Evolutionary conservation across 2,888 invertebrate species (phyloP).

Genomic region (Drosophila birchii): DNA sequence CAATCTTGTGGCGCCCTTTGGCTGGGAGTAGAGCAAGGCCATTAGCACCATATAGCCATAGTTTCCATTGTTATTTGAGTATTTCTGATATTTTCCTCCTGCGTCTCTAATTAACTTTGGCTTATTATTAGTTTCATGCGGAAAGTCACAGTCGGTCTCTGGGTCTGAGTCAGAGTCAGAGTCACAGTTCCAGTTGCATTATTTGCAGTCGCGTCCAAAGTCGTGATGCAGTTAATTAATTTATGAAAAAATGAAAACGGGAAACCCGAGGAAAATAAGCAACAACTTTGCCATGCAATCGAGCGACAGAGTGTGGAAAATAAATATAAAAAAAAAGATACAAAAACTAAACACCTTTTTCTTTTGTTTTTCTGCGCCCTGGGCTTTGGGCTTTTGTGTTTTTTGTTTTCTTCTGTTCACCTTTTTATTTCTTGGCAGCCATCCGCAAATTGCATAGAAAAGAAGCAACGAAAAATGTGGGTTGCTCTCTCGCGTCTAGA

Average conservation of each 20-base stretch:
- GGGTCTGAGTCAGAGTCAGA: slow-evolving; percentile 27
- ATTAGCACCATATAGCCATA: slow-evolving; percentile 17
- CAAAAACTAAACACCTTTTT: slow-evolving; percentile 22
- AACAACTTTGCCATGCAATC: slow-evolving; percentile 50
- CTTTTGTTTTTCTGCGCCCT: slow-evolving; percentile 20
- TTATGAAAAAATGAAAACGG: slow-evolving; percentile 55
- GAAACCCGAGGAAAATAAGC: slow-evolving; percentile 30
- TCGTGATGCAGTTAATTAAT: slow-evolving; percentile 76
- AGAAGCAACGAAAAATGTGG: slow-evolving; percentile 62
- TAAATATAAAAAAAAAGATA: neutral
- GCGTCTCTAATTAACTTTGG: slow-evolving; percentile 51
- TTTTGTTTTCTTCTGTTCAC: slow-evolving; percentile 19
- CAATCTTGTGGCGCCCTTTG: slow-evolving; percentile 5
- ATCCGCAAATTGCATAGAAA: slow-evolving; percentile 72
- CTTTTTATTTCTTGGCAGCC: slow-evolving; percentile 62
- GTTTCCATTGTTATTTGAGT: slow-evolving; percentile 31
- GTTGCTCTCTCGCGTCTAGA: slow-evolving; percentile 74
- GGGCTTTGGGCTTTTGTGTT: slow-evolving; percentile 17
- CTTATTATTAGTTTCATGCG: slow-evolving; percentile 47
- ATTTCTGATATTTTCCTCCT: slow-evolving; percentile 34
- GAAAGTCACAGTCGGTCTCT: slow-evolving; percentile 55
- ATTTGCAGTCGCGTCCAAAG: slow-evolving; percentile 50
- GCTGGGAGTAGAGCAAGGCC: slow-evolving; percentile 7
- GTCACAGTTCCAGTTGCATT: slow-evolving; percentile 32
- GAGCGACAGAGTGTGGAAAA: slow-evolving; percentile 57